phyloP scores from a whole-genome alignment of 2,113 vertebrate genomes.

The Cyanoramphus novaezelandiae region DNA sequence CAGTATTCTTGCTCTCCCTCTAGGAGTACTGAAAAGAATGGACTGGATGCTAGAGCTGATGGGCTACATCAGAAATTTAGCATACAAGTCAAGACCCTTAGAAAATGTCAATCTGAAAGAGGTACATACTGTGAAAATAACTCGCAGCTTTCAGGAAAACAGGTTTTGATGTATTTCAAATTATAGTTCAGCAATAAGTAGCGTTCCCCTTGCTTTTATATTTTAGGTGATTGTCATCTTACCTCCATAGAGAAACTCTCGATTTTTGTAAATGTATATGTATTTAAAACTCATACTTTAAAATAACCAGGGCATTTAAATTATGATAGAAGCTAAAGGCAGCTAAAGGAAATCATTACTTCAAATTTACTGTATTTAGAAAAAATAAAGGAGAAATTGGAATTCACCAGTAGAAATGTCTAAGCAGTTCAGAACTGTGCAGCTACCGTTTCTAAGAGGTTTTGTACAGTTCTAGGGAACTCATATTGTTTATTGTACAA shows the following conservation, averaged over 20 bases:
- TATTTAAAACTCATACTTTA: not conserved
- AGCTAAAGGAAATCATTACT: not conserved
- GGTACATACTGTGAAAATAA: slow-evolving; percentile 72
- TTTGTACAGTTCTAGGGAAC: not conserved
- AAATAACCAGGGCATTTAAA: not conserved
- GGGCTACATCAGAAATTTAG: slow-evolving; percentile 86
- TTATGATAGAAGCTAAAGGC: not conserved
- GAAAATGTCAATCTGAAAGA: slow-evolving; percentile 66
- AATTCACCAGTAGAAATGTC: not conserved
- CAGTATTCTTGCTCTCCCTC: not conserved
- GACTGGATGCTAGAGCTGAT: slow-evolving; percentile 94
- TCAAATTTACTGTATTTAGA: not conserved
- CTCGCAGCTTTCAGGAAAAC: not conserved
- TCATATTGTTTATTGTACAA: not conserved
- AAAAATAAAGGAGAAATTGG: not conserved
- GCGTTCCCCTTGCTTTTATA: not conserved
- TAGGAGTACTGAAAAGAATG: slow-evolving; percentile 87
- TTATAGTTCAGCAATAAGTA: not conserved
- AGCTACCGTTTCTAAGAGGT: not conserved
- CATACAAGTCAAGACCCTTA: slow-evolving; percentile 68
- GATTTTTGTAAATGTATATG: not conserved
- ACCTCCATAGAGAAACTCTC: not conserved
- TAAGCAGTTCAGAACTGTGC: not conserved
- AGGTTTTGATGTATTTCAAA: not conserved
- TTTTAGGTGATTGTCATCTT: not conserved